Evolutionary conservation across 2,113 vertebrate genomes (phyloP).

Genomic region (Vulpes ferrilata): DNA sequence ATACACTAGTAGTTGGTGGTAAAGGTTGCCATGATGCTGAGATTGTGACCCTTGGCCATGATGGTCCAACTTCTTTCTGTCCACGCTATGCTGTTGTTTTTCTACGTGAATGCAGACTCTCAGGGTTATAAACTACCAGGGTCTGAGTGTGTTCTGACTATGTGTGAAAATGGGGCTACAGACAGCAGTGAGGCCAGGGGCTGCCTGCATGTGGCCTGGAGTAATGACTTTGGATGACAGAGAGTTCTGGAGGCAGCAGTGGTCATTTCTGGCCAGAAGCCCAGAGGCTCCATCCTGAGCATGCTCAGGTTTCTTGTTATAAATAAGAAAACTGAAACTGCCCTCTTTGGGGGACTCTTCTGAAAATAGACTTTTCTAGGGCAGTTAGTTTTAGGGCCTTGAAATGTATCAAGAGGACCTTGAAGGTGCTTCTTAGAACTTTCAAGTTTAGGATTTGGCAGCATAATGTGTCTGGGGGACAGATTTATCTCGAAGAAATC

Average conservation of each 20-base stretch:
- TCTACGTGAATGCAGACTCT: accelerated
- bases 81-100: too few relatives aligned
- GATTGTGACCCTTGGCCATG: neutral
- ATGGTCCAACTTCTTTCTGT: neutral
- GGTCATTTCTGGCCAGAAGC: neutral
- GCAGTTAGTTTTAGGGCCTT: neutral
- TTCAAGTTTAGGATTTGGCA: neutral
- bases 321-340: neutral
- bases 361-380: neutral
- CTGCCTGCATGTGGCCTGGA: neutral
- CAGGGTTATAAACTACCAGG: accelerated
- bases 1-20: accelerated
- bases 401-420: neutral
- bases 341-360: neutral
- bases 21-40: accelerated
- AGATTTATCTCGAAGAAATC: neutral
- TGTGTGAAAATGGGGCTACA: neutral
- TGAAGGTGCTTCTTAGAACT: neutral
- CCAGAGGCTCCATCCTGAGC: neutral
- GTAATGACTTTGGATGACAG: neutral
- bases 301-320: neutral
- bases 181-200: neutral
- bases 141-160: neutral
- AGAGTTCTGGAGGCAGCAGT: neutral
- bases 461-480: neutral